These are phyloP conservation scores for Melolontha melolontha DNA, from an alignment of 2,888 invertebrate species.

Conservation along the genomic window DNA sequence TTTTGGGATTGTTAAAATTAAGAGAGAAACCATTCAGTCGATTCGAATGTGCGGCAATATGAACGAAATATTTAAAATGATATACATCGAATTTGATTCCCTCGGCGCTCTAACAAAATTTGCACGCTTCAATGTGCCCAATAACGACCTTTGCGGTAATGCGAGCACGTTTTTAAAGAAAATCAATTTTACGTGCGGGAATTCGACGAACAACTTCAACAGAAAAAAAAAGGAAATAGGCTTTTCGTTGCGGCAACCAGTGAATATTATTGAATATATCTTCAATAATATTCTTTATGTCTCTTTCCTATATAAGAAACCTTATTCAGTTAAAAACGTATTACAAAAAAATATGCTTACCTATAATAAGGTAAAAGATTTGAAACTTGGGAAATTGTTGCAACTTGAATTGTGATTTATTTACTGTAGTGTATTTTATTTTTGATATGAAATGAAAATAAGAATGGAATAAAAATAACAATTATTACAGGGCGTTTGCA, in stretches of 20 bases:
- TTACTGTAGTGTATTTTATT: too few species aligned
- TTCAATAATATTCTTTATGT: conserved; percentile 5
- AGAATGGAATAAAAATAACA: too few species aligned
- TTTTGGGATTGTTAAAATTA: conserved; percentile 14
- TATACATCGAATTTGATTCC: conserved; percentile 43
- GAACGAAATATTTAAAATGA: conserved; percentile 41
- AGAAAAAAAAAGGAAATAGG: conserved; percentile 23
- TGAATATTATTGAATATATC: conserved; percentile 21
- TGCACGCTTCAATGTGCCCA: conserved; percentile 54
- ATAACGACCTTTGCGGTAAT: conserved; percentile 54
- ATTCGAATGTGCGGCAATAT: conserved; percentile 3
- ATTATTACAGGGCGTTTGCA: too few species aligned
- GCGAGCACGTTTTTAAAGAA: conserved; percentile 52
- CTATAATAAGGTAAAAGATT: too few species aligned
- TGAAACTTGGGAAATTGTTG: too few species aligned
- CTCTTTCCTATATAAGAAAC: background rate
- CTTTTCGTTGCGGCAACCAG: conserved; percentile 18
- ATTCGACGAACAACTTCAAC: conserved; percentile 34
- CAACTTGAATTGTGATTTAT: too few species aligned
- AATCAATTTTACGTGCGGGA: conserved; percentile 50
- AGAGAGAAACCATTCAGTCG: background rate
- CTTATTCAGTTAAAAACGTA: too few species aligned
- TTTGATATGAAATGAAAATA: too few species aligned
- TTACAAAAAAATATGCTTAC: too few species aligned
- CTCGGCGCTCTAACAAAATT: conserved; percentile 51